Base-by-base conservation (phyloP, 2,888 invertebrate genomes). In the Idaea biselata region DNA sequence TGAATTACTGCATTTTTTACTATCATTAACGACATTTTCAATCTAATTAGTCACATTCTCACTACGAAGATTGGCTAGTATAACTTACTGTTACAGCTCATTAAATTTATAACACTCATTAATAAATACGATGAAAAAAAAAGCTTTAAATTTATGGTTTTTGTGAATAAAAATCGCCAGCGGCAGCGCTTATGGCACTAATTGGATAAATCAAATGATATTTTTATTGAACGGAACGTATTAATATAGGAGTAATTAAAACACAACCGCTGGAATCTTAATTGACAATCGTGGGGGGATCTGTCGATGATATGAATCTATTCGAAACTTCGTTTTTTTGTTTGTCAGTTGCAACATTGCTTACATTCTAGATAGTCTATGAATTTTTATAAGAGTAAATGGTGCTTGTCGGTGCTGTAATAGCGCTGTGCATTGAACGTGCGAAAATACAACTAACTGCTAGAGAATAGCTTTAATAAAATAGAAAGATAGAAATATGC, bases 241-340 rank as follows among this genome's bases (percentile, higher is more conserved):
- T 75, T 82, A 82, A 84, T 81, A 75, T 25, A 80, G 73, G 73
- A 74, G 73, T 79, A 80, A 83, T 83, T 82, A 82, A 74, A 77
- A 74, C 71, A 76, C 84, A 83, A 87, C 85, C 83, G 83, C 78
- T 73, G 76, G 83, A 83, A 87, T 87, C 81, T 87, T 86, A 89
- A 88, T 88, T 83, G 84, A 80, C 78, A 80, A 79, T 80, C 71
- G 79, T 71, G 67, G 72, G 77, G 74, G 77, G 73, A 76, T 77
- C 76, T 74, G 75, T 78, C 75, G 74, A 76, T 75, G 74, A 18
- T 71, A 71, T 66, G 76, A 75, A 75, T 75, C 73, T 73, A 70
- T 71, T 72, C 72, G 71, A 71, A 73, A 73, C 74, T 70, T 68
- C 70, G 70, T 72, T 78, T 78, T 75, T 70, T 70, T 59, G 60